Conservation (phyloP, 2,888 invertebrate species). For the Temnothorax ravouxi region DNA sequence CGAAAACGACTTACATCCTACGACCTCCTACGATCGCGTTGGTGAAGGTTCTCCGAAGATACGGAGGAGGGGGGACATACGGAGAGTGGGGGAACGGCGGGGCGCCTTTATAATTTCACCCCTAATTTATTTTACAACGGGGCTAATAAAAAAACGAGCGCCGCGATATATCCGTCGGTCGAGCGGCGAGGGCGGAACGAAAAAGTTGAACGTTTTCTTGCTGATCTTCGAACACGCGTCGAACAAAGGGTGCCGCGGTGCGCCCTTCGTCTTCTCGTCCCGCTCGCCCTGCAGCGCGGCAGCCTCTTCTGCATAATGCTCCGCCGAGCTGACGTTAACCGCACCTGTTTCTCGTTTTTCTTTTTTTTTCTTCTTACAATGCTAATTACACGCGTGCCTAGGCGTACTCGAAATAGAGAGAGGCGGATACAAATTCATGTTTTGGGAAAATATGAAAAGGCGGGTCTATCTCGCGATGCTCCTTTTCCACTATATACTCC, state of each 20-base stretch:
- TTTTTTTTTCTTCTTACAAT: conserved; percentile 25
- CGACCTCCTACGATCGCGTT: conserved; percentile 15
- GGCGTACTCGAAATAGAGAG: conserved; percentile 22
- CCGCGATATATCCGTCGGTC: conserved; percentile 45
- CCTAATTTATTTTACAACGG: conserved; percentile 78
- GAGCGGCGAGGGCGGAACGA: conserved; percentile 58
- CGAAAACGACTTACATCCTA: conserved; percentile 10
- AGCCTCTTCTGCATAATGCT: conserved; percentile 53
- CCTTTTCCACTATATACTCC: neutral
- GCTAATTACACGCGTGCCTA: conserved; percentile 55
- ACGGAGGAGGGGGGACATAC: conserved; percentile 2
- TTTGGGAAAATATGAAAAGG: conserved; percentile 23
- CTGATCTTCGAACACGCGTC: conserved; percentile 54
- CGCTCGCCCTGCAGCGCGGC: conserved; percentile 33
- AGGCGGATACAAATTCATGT: conserved; percentile 2
- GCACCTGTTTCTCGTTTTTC: conserved; percentile 52
- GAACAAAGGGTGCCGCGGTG: conserved; percentile 55
- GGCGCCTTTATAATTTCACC: conserved; percentile 78
- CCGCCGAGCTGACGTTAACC: conserved; percentile 48
- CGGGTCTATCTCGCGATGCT: neutral
- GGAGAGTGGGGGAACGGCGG: conserved; percentile 28
- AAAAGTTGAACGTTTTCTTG: conserved; percentile 75
- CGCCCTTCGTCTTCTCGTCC: conserved; percentile 10
- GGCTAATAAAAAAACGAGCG: conserved; percentile 77
- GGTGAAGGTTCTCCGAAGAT: conserved; percentile 17